Percentiles rank a stretch among this genome's conserved stretches.
Conservation (phyloP, 2,888 invertebrate genomes). For the Drosophila picticornis region DNA sequence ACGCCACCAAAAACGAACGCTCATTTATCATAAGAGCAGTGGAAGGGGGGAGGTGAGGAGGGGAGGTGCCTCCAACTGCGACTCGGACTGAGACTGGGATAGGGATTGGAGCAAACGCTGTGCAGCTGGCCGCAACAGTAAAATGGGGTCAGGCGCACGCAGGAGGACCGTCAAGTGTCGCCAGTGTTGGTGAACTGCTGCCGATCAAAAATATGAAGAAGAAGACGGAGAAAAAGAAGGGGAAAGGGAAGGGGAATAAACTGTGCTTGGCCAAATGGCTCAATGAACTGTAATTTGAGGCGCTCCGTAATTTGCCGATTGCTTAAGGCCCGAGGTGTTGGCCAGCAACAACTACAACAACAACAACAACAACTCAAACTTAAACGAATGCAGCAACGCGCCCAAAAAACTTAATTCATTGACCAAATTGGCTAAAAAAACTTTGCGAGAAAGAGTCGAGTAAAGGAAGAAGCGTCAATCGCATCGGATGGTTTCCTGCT, state of each 20-base stretch:
- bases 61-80: neutral
- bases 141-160: constrained; percentile 65
- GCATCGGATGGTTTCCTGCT: constrained; percentile 38
- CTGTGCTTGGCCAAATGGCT: constrained; percentile 69
- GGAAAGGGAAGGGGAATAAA: neutral
- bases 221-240: neutral
- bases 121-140: constrained; percentile 63
- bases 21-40: constrained; percentile 66
- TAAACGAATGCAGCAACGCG: constrained; percentile 50
- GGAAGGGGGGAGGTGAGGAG: neutral
- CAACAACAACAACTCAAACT: constrained; percentile 8
- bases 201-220: neutral
- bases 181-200: constrained; percentile 22
- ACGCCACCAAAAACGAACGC: constrained; percentile 53
- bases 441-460: neutral
- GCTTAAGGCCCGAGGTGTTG: constrained; percentile 60
- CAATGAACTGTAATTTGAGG: constrained; percentile 80
- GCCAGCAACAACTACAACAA: constrained; percentile 29
- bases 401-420: constrained; percentile 64
- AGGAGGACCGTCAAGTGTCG: constrained; percentile 76
- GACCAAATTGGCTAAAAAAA: constrained; percentile 55
- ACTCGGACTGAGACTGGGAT: neutral
- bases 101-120: constrained; percentile 10
- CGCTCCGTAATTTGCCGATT: constrained; percentile 61
- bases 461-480: constrained; percentile 39